Percentiles rank a stretch among this genome's conserved stretches.
These are phyloP conservation scores for Microctonus hyperodae DNA, from an alignment of 2,888 invertebrate species.

Conservation along the genomic window DNA sequence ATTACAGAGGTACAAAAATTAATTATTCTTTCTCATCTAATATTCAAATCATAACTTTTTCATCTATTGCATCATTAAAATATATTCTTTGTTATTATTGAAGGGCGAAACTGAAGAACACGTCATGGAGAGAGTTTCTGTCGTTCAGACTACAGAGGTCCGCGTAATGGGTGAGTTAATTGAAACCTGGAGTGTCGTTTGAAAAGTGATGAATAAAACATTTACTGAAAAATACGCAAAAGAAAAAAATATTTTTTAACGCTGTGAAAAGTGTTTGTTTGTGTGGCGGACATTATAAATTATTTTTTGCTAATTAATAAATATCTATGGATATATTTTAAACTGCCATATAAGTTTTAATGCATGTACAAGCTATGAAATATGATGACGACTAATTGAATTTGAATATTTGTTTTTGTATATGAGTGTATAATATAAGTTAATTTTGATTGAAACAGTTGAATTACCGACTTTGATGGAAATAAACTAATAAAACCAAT, in stretches of 20 bases:
- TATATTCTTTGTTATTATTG: conserved; percentile 28
- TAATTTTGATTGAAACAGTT: not conserved
- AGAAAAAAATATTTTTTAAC: conserved; percentile 26
- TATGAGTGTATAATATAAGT: conserved; percentile 4
- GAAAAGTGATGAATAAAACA: conserved; percentile 60
- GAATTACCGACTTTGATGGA: conserved; percentile 8
- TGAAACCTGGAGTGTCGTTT: conserved; percentile 46
- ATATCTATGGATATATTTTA: conserved; percentile 16
- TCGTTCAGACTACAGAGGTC: conserved; percentile 64
- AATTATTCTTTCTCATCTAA: not conserved
- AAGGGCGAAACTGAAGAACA: conserved; percentile 61
- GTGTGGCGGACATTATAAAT: conserved; percentile 40
- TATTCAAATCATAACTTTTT: not conserved
- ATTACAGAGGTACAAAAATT: conserved; percentile 67
- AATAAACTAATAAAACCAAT: conserved; percentile 24
- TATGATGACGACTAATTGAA: conserved; percentile 1
- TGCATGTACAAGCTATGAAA: conserved; percentile 18
- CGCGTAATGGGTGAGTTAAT: conserved; percentile 63
- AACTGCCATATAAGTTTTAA: conserved; percentile 5
- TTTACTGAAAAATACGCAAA: conserved; percentile 55
- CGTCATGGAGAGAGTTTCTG: conserved; percentile 62
- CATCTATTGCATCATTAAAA: not conserved
- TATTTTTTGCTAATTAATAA: conserved; percentile 21
- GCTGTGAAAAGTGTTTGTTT: conserved; percentile 34
- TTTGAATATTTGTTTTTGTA: not conserved